These are phyloP conservation scores for Caenorhabditis drosophilae DNA, from an alignment of 2,888 invertebrate genomes.

Conservation along the genomic window DNA sequence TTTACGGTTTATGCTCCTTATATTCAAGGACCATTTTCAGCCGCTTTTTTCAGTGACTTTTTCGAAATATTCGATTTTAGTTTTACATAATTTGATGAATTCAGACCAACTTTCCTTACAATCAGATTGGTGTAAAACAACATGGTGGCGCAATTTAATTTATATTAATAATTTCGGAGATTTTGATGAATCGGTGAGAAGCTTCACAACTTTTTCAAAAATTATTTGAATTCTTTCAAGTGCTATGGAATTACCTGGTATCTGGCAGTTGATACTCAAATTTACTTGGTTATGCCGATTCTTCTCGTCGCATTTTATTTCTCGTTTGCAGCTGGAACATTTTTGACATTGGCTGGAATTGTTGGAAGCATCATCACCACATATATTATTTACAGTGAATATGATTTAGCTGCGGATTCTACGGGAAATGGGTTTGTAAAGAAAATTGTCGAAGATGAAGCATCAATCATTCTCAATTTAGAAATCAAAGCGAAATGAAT, in stretches of 20 bases:
- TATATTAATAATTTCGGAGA: conserved; percentile 47
- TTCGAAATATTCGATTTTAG: too few species aligned
- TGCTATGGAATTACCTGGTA: conserved; percentile 45
- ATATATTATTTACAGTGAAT: conserved; percentile 1
- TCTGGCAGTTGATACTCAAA: conserved; percentile 37
- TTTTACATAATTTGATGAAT: neutral
- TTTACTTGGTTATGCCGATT: conserved; percentile 29
- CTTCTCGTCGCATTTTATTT: conserved; percentile 24
- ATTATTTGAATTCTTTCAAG: neutral
- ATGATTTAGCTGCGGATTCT: neutral
- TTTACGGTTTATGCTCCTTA: conserved; percentile 23
- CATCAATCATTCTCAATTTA: conserved; percentile 8
- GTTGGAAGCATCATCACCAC: conserved; percentile 9
- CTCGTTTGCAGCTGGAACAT: conserved; percentile 15
- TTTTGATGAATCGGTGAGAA: conserved; percentile 12
- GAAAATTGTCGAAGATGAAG: too few species aligned
- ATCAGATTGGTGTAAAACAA: conserved; percentile 20
- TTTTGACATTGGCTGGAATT: conserved; percentile 8
- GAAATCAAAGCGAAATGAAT: conserved; percentile 2
- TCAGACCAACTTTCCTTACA: conserved; percentile 10
- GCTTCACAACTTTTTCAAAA: too few species aligned
- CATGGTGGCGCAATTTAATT: conserved; percentile 44
- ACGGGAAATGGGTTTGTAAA: neutral
- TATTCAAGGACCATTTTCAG: conserved; percentile 24
- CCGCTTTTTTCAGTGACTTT: conserved; percentile 17